A percentile compares a stretch with the other conserved stretches of the same genome.
Conservation (phyloP, 2,888 invertebrate genomes). For the Tanytarsus gracilentus region DNA sequence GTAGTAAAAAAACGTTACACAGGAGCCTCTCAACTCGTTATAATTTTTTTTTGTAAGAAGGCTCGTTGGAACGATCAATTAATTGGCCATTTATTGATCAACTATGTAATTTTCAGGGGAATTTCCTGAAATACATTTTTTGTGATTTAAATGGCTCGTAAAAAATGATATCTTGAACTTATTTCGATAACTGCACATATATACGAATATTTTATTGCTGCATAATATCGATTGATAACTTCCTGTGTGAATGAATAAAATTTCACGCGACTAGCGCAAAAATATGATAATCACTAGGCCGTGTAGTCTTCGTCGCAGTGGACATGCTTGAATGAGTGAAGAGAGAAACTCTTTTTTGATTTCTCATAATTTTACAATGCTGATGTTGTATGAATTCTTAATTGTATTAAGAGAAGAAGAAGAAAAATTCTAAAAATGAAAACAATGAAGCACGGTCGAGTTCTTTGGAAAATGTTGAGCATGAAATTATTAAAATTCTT, state of each 20-base stretch:
- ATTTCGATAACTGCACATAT: no score
- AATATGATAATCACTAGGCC: no score
- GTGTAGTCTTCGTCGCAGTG: background rate
- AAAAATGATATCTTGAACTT: no score
- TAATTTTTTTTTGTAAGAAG: background rate
- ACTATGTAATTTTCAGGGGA: background rate
- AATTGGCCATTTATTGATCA: constrained; percentile 3
- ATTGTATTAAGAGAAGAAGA: background rate
- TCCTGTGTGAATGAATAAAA: background rate
- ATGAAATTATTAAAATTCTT: constrained; percentile 12
- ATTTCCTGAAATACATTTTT: background rate
- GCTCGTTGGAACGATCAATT: constrained; percentile 1
- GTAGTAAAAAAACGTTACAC: background rate
- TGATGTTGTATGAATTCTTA: constrained; percentile 4
- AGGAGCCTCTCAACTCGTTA: background rate
- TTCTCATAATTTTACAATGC: background rate
- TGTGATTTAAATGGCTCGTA: background rate
- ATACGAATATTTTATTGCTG: no score
- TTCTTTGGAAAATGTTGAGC: background rate
- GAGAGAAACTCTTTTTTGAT: background rate
- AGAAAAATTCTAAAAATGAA: background rate
- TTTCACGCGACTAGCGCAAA: no score
- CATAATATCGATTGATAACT: no score
- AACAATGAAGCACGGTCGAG: background rate
- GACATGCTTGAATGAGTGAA: constrained; percentile 5